Conservation (phyloP, 1,140 invertebrate genomes). For the Phymastichus coffea region DNA sequence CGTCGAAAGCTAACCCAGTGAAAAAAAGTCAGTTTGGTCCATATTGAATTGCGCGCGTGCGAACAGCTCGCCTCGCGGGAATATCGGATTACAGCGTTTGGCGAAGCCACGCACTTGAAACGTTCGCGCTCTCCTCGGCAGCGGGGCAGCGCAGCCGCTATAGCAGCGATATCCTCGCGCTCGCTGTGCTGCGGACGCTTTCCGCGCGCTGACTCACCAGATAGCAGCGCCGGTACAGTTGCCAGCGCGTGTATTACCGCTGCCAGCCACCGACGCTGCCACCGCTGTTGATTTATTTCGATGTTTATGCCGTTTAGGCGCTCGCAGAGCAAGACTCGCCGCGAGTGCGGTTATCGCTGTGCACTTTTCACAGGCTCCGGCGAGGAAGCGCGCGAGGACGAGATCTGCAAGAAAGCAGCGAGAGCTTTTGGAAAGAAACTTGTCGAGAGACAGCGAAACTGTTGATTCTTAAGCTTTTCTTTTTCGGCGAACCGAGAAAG, state of each 20-base stretch:
- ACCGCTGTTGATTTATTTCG: conserved; percentile 6
- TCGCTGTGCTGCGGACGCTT: no score
- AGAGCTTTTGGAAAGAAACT: no score
- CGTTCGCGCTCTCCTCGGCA: not conserved
- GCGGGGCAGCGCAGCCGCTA: not conserved
- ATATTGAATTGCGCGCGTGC: not conserved
- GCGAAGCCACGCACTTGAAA: conserved; percentile 15
- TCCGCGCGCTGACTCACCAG: not conserved
- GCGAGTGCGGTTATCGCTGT: no score
- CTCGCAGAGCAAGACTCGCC: no score
- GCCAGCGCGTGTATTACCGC: not conserved
- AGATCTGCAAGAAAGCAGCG: no score
- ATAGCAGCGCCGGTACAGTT: not conserved
- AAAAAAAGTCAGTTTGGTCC: not conserved
- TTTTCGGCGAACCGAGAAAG: no score
- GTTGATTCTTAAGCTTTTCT: no score
- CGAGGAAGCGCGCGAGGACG: no score
- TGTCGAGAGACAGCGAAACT: no score
- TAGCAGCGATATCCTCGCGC: not conserved
- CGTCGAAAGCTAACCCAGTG: not conserved
- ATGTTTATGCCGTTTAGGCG: conserved; percentile 9
- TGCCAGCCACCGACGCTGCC: not conserved
- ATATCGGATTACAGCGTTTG: conserved; percentile 15
- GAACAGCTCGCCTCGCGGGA: not conserved
- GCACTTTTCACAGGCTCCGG: no score